phyloP scores from a whole-genome alignment of 2,113 vertebrate genomes.

The Mesocricetus auratus region DNA sequence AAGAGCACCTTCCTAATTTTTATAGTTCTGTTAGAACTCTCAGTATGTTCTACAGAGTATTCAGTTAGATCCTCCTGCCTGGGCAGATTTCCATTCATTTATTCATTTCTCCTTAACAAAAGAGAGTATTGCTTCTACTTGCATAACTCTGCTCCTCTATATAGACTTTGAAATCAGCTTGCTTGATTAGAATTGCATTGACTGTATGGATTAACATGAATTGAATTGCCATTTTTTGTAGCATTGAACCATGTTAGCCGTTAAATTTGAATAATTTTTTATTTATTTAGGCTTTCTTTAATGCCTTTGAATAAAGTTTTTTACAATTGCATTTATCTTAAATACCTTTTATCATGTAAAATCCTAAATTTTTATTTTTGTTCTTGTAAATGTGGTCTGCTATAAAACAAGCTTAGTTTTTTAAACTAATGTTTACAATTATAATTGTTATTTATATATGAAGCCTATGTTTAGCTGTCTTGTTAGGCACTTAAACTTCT shows the following conservation, averaged over 20 bases:
- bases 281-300: constrained; percentile 42
- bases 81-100: constrained; percentile 36
- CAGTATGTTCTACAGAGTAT: background rate
- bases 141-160: constrained; percentile 31
- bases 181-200: constrained; percentile 30
- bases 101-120: background rate
- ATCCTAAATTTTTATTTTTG: background rate
- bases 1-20: constrained; percentile 28
- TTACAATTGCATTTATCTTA: background rate
- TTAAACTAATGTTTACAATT: constrained; percentile 48
- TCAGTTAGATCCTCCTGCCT: constrained; percentile 3
- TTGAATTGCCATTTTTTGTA: constrained; percentile 24
- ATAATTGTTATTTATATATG: constrained; percentile 54
- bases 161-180: constrained; percentile 53
- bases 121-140: background rate
- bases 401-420: constrained; percentile 45
- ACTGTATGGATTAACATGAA: background rate
- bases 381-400: constrained; percentile 56
- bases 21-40: background rate
- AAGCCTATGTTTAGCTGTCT: constrained; percentile 41
- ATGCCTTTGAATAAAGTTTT: constrained; percentile 46
- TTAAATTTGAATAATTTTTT: constrained; percentile 32
- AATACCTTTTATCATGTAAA: constrained; percentile 53
- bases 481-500: constrained; percentile 41
- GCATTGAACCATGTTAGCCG: constrained; percentile 15